phyloP scores from a whole-genome alignment of 2,797 vertebrate genomes.

The Anguilla obscura region DNA sequence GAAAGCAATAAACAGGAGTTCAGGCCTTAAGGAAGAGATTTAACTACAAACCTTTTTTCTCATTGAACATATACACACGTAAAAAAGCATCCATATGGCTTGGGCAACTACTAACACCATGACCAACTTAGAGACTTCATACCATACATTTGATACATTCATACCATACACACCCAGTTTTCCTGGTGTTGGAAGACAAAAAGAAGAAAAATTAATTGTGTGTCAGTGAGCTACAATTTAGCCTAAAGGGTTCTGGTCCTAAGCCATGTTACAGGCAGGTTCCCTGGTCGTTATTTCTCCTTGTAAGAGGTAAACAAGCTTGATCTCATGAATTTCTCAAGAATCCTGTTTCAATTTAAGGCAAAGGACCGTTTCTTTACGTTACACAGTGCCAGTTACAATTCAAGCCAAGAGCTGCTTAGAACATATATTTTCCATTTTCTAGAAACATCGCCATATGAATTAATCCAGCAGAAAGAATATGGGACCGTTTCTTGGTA shows the following conservation, averaged over 20 bases:
- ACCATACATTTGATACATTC: constrained; percentile 49
- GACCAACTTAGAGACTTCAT: constrained; percentile 52
- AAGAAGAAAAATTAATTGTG: constrained; percentile 80
- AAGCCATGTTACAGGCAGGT: background rate
- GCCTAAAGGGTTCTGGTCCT: constrained; percentile 43
- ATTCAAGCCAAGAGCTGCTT: background rate
- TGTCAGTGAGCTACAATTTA: constrained; percentile 72
- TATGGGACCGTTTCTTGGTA: background rate
- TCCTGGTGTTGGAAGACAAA: constrained; percentile 51
- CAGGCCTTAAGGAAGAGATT: constrained; percentile 60
- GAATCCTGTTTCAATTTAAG: background rate
- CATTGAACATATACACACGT: constrained; percentile 59
- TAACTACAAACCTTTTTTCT: constrained; percentile 6
- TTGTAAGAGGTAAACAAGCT: background rate
- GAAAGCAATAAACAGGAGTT: constrained; percentile 68
- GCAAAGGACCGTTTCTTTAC: too few relatives aligned
- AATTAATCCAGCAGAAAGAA: background rate
- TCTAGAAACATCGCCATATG: background rate
- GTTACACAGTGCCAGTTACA: too few relatives aligned
- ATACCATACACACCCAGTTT: constrained; percentile 4
- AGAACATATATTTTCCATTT: background rate
- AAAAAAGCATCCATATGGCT: constrained; percentile 26
- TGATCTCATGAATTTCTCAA: background rate
- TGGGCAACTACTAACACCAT: constrained; percentile 59
- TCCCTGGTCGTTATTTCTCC: too few relatives aligned